Conservation (phyloP, 2,888 invertebrate species). For the Eristalinus aeneus region DNA sequence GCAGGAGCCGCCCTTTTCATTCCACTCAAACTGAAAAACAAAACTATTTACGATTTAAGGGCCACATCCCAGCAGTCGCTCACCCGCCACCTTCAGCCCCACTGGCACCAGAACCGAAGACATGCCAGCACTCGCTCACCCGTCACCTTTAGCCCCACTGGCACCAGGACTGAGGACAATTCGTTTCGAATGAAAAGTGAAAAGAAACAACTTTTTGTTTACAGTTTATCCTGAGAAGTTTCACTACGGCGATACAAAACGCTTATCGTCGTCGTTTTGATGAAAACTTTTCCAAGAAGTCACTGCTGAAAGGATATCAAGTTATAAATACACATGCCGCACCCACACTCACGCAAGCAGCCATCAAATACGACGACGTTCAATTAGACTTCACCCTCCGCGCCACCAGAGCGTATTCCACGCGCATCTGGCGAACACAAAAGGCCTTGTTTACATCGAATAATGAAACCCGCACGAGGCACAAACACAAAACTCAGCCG, state of each 20-base stretch:
- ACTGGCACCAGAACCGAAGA: neutral
- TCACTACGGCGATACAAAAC: slow-evolving; percentile 4
- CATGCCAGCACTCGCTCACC: no score
- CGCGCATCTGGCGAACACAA: slow-evolving; percentile 1
- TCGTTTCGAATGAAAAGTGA: slow-evolving; percentile 9
- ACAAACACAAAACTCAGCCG: neutral
- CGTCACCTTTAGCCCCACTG: neutral
- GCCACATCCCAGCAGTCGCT: neutral
- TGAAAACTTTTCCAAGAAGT: slow-evolving; percentile 14
- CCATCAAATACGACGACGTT: neutral
- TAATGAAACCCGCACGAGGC: slow-evolving; percentile 1
- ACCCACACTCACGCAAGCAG: neutral
- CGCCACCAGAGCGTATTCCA: neutral
- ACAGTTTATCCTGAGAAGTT: neutral
- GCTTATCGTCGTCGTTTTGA: slow-evolving; percentile 13
- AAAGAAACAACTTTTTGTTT: slow-evolving; percentile 16
- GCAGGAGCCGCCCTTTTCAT: neutral
- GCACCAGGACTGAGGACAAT: neutral
- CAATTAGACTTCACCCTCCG: neutral
- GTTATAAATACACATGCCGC: neutral
- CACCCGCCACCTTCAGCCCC: neutral
- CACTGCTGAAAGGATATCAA: neutral
- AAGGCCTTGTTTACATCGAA: slow-evolving; percentile 20
- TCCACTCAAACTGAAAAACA: neutral
- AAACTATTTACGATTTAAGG: neutral